Conservation (phyloP, 2,113 vertebrate genomes). For the Gallinago jamesoni region DNA sequence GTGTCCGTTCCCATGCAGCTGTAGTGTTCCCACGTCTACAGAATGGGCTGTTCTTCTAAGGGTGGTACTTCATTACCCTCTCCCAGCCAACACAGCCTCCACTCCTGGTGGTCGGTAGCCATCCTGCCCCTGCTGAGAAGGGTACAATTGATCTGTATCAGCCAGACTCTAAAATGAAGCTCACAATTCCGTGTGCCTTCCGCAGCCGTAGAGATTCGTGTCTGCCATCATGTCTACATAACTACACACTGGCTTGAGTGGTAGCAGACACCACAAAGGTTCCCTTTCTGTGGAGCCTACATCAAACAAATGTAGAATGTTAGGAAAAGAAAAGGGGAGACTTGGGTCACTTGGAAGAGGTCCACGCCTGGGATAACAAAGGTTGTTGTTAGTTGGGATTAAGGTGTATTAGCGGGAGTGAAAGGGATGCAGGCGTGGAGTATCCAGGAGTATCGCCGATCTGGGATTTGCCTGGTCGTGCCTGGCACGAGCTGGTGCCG, state of each 20-base stretch:
- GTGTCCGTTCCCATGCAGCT: accelerated
- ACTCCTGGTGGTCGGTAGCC: not conserved
- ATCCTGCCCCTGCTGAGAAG: not conserved
- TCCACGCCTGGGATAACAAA: not conserved
- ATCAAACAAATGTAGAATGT: not conserved
- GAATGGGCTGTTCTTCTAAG: not conserved
- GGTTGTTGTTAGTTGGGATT: not conserved
- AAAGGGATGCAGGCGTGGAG: not conserved
- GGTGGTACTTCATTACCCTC: not conserved
- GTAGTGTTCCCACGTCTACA: not conserved
- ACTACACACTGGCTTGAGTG: not conserved
- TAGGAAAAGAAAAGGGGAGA: not conserved
- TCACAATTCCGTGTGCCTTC: not conserved
- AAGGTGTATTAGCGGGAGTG: constrained; percentile 16
- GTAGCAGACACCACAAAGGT: not conserved
- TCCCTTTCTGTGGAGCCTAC: not conserved
- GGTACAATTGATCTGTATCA: not conserved
- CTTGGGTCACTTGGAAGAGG: not conserved
- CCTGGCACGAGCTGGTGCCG: not conserved
- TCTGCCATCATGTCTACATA: not conserved
- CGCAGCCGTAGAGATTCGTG: not conserved
- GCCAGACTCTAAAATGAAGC: not conserved
- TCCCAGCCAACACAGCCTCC: not conserved
- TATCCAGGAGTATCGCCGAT: not conserved
- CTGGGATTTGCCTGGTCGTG: not conserved